These are phyloP conservation scores for Ochlodes sylvanus DNA, from an alignment of 2,888 invertebrate genomes.

Conservation along the genomic window DNA sequence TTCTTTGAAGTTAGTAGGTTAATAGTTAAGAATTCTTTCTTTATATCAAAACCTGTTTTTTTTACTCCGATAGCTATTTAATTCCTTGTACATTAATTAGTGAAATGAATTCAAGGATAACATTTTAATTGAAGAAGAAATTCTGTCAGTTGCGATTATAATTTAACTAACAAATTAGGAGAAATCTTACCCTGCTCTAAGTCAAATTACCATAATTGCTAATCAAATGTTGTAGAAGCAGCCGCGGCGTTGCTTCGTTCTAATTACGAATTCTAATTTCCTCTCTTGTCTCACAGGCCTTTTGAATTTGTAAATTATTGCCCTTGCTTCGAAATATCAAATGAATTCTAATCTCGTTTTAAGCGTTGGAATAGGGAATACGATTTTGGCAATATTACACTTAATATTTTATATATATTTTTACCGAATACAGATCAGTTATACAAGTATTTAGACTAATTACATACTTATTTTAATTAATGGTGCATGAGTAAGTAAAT, in stretches of 20 bases:
- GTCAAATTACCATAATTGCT: conserved; percentile 84
- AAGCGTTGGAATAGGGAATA: conserved; percentile 18
- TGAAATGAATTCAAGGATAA: conserved; percentile 42
- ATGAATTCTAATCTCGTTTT: conserved; percentile 57
- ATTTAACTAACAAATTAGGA: conserved; percentile 83
- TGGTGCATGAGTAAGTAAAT: no score
- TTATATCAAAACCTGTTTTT: no score
- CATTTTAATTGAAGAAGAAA: conserved; percentile 48
- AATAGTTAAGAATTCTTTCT: no score
- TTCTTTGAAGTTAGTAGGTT: no score
- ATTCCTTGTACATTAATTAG: conserved; percentile 25
- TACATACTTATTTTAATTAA: no score
- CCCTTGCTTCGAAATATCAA: conserved; percentile 68
- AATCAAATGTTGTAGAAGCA: conserved; percentile 83
- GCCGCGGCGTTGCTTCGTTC: conserved; percentile 70
- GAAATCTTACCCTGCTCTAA: conserved; percentile 83
- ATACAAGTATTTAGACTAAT: no score
- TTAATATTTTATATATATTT: neutral
- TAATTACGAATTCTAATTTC: conserved; percentile 84
- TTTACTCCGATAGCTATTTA: conserved; percentile 7
- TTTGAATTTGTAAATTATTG: conserved; percentile 83
- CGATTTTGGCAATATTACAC: neutral
- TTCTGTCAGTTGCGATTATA: conserved; percentile 63
- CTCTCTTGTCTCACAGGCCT: conserved; percentile 81
- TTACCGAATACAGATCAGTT: no score